Percentiles rank a stretch among this genome's conserved stretches.
phyloP scores from a whole-genome alignment of 2,888 invertebrate genomes.

The Synanthedon andrenaeformis region DNA sequence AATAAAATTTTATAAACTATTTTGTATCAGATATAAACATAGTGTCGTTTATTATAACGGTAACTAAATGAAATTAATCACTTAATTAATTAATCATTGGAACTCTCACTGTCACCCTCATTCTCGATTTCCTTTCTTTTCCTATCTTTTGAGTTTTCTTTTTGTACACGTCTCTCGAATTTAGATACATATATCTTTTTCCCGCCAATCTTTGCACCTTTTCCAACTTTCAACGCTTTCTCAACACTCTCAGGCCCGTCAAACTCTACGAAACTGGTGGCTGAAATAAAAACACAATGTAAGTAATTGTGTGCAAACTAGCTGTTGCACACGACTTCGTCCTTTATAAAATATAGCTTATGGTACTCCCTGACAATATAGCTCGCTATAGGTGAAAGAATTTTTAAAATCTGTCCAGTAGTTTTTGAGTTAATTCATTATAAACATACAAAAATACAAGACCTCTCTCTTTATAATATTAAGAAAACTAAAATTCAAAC shows the following conservation, averaged over 20 bases:
- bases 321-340: no score
- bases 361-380: no score
- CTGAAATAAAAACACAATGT: constrained; percentile 19
- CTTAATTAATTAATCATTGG: constrained; percentile 9
- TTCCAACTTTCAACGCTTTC: constrained; percentile 27
- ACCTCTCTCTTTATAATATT: no score
- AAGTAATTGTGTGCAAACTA: neutral
- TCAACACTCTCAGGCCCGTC: constrained; percentile 42
- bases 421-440: no score
- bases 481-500: no score
- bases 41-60: neutral
- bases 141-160: constrained; percentile 11
- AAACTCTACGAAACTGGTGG: constrained; percentile 47
- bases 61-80: neutral
- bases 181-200: constrained; percentile 37
- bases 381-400: no score
- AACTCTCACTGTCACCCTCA: constrained; percentile 25
- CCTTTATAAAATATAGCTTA: no score
- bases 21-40: neutral
- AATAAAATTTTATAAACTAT: no score
- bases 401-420: no score
- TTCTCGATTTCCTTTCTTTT: constrained; percentile 16
- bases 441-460: neutral
- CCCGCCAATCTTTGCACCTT: constrained; percentile 29
- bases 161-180: constrained; percentile 23